phyloP scores from a whole-genome alignment of 2,797 vertebrate genomes.

The Anas georgica region DNA sequence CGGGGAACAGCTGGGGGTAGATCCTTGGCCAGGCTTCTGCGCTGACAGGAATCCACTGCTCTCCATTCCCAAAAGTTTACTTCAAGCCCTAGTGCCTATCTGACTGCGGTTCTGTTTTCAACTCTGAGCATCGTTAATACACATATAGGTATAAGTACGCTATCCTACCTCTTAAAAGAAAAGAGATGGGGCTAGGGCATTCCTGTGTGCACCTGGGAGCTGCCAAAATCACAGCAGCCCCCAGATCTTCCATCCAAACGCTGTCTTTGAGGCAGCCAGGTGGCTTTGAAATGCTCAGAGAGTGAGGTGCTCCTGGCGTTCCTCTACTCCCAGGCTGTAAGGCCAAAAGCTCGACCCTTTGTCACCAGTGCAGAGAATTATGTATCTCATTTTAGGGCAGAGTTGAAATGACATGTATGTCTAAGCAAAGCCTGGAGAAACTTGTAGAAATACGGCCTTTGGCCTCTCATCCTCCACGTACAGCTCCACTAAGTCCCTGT shows the following conservation, averaged over 20 bases:
- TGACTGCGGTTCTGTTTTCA: not conserved
- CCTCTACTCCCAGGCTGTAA: not conserved
- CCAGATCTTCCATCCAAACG: not conserved
- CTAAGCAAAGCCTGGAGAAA: slow-evolving; percentile 44
- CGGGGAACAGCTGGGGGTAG: accelerated
- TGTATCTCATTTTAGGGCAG: slow-evolving; percentile 10
- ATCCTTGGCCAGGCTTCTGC: not conserved
- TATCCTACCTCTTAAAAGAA: not conserved
- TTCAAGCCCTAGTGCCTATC: not conserved
- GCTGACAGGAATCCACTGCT: not conserved
- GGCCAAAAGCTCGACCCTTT: not conserved
- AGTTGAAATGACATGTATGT: slow-evolving; percentile 42
- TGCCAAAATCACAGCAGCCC: not conserved
- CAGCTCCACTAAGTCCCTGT: not conserved
- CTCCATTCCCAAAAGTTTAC: not conserved
- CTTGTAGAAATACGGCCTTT: not conserved
- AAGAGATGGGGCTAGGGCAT: not conserved
- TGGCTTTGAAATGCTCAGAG: not conserved
- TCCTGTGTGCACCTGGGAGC: not conserved
- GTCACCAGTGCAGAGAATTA: not conserved
- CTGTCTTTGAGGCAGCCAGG: not conserved
- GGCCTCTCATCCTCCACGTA: not conserved
- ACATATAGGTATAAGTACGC: not conserved
- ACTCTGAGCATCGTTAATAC: not conserved
- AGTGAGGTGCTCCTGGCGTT: not conserved